Base-by-base conservation (phyloP, 2,113 vertebrate genomes). In the Clupea harengus region DNA sequence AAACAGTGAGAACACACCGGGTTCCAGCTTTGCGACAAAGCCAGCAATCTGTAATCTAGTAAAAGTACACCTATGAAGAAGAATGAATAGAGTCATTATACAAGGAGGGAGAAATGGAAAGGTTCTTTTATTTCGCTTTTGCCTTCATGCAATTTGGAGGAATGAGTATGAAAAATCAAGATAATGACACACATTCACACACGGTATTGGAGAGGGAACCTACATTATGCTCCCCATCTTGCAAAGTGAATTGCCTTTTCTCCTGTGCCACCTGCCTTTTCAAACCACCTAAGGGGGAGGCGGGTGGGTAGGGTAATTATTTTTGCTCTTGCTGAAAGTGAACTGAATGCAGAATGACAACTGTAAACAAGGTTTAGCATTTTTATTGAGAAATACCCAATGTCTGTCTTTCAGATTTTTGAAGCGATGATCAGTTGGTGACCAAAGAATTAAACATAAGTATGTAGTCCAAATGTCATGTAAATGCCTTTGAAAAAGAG, bases 111-210 rank as follows among this genome's bases (percentile, higher is more conserved):
- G 28, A 39, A 78, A 78, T 78, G 72, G 72, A 78, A 78, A 4
- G 32, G 32, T 15, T 44, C 72, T 78, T 78, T 78, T 78, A 78
- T 78, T 78, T 32, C 28, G 28, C 72, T 32, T 78, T 78, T 78
- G 25, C 72, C 72, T 39, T 15, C 67, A 32, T 75, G 72, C 72
- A 78, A 78, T 78, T 78, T 13, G 11, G 25, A 28, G 25, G 72
- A 78, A 32, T 32, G 67, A 75, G 67, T 39, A 32, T 39, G 72
- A 78, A 78, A 78, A 78, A 78, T 39, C 72, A 78, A 39, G 72
- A 78, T 78, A 78, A 78, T 78, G 72, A 78, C 72, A 78, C 72
- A 78, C 72, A 78, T 78, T 78, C 72, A 78, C 28, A 15, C 72
- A 39, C 15, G 11, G 28, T 39, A 32, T 78, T 78, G 72, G 28